Evolutionary conservation across 2,113 vertebrate genomes (phyloP).

Genomic region (human): DNA sequence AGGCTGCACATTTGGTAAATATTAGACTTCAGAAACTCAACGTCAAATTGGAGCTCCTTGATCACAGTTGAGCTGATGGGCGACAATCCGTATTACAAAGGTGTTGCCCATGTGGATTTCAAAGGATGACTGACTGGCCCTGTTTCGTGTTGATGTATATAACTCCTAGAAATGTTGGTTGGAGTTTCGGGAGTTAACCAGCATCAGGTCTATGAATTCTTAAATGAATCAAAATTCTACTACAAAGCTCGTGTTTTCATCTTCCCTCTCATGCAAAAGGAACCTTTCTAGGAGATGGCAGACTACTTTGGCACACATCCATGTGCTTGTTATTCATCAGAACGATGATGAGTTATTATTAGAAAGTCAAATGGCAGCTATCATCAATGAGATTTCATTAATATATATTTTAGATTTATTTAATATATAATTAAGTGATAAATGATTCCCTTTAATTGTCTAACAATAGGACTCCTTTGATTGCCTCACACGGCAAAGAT

Average conservation of each 20-base stretch:
- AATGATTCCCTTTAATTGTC: too few relatives aligned
- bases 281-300: neutral
- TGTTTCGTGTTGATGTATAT: neutral
- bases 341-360: neutral
- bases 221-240: neutral
- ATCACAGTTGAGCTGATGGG: conserved; percentile 53
- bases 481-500: neutral
- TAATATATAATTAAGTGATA: too few relatives aligned
- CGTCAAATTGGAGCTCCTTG: conserved; percentile 39
- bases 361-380: neutral
- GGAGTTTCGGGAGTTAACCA: neutral
- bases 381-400: neutral
- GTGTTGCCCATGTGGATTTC: conserved; percentile 58
- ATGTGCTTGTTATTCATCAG: neutral
- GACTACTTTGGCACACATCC: neutral
- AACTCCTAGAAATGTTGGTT: neutral
- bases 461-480: neutral
- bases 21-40: conserved; percentile 61
- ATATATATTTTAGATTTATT: neutral
- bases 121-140: conserved; percentile 21
- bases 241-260: neutral
- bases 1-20: conserved; percentile 65
- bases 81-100: conserved; percentile 23
- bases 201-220: neutral
- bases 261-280: neutral